phyloP scores from a whole-genome alignment of 1,140 invertebrate species.

The Drosophila insularis region DNA sequence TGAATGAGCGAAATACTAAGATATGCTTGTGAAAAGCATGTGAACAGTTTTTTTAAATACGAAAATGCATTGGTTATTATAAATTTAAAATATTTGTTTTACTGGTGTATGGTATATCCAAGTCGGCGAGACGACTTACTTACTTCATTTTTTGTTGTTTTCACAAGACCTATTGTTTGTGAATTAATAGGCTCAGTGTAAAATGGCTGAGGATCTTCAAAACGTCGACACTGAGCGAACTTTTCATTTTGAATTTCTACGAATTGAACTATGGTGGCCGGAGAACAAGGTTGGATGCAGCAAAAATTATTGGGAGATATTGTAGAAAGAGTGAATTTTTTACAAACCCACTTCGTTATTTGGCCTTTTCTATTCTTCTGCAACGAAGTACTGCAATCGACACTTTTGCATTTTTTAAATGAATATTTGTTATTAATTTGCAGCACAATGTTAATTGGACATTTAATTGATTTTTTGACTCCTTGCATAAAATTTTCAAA shows the following conservation, averaged over 20 bases:
- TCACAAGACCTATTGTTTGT: conserved; percentile 11
- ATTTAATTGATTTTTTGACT: conserved; percentile 3
- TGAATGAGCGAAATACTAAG: no score
- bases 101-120: no score
- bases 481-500: conserved; percentile 11
- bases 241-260: conserved; percentile 8
- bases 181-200: conserved; percentile 18
- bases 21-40: no score
- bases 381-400: no score
- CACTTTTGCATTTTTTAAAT: neutral
- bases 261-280: conserved; percentile 4
- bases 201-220: conserved; percentile 12
- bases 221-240: conserved; percentile 11
- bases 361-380: neutral
- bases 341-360: conserved; percentile 5
- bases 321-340: conserved; percentile 1
- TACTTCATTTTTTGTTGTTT: neutral
- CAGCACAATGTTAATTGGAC: conserved; percentile 4
- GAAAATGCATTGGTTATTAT: no score
- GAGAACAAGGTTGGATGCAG: neutral
- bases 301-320: conserved; percentile 5
- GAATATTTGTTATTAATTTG: neutral
- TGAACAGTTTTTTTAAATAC: no score
- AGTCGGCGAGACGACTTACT: no score
- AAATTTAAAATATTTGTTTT: no score